These are phyloP conservation scores for Phrynocephalus versicolor DNA, from an alignment of 2,113 vertebrate genomes.

Conservation along the genomic window DNA sequence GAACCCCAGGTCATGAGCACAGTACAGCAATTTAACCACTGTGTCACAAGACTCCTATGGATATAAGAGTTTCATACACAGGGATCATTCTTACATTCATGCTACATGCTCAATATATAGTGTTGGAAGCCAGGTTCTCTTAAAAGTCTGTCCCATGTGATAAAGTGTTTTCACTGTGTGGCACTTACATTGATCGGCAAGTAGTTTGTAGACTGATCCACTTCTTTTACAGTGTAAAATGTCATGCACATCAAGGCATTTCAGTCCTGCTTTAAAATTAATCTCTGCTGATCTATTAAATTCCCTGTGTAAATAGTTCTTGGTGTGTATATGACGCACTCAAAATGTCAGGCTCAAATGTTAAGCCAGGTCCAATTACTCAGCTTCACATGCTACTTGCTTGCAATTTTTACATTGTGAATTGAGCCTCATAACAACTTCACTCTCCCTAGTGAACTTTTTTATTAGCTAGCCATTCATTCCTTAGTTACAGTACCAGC, in stretches of 20 bases:
- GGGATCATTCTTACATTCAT: neutral
- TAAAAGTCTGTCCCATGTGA: neutral
- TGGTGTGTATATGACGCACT: constrained; percentile 25
- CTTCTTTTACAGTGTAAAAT: neutral
- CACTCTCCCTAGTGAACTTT: constrained; percentile 44
- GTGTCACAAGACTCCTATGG: too few relatives aligned
- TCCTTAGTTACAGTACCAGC: constrained; percentile 27
- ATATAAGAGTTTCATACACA: neutral
- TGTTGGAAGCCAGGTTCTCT: neutral
- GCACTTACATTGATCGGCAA: neutral
- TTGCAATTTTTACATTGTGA: constrained; percentile 32
- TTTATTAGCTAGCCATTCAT: constrained; percentile 34
- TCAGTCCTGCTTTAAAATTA: neutral
- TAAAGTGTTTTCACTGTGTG: neutral
- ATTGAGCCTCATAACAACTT: constrained; percentile 31
- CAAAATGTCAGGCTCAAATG: constrained; percentile 27
- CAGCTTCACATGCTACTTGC: constrained; percentile 6
- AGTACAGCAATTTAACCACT: too few relatives aligned
- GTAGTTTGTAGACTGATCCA: neutral
- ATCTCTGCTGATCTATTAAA: constrained; percentile 44
- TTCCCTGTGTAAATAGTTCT: constrained; percentile 33
- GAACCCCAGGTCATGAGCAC: too few relatives aligned
- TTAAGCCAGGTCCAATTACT: constrained; percentile 24
- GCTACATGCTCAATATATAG: neutral
- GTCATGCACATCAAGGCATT: neutral